Percentiles rank a stretch among this genome's conserved stretches.
phyloP scores from a whole-genome alignment of 2,113 vertebrate genomes.

The Dromiciops gliroides region DNA sequence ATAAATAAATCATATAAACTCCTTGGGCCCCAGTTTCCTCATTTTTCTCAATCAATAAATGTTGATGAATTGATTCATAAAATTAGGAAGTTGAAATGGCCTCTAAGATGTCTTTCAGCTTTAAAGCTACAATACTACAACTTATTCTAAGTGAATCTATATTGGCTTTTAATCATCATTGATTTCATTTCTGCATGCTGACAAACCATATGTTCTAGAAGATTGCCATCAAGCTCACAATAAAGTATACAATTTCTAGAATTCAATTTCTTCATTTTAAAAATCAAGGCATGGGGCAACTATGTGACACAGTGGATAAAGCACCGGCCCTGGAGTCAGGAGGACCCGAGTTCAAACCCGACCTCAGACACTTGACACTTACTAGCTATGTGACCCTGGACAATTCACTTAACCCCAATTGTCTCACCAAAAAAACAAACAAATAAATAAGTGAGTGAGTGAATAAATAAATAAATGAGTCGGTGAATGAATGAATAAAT shows the following conservation, averaged over 20 bases:
- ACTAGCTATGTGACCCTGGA: too few species aligned
- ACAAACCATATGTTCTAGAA: background rate
- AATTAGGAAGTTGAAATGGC: background rate
- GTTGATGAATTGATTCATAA: background rate
- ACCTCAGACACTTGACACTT: too few species aligned
- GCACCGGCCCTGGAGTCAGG: too few species aligned
- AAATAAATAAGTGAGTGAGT: too few species aligned
- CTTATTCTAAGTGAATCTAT: background rate
- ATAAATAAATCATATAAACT: conserved; percentile 9
- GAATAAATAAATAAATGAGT: too few species aligned
- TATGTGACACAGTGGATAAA: too few species aligned
- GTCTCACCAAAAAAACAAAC: too few species aligned
- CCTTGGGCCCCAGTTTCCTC: background rate
- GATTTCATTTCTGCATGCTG: background rate
- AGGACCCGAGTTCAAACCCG: too few species aligned
- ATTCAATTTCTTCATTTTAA: background rate
- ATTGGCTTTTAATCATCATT: background rate
- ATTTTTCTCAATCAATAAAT: background rate
- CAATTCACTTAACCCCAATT: too few species aligned
- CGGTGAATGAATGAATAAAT: too few species aligned
- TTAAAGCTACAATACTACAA: background rate
- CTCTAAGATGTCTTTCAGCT: background rate
- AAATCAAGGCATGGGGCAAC: too few species aligned
- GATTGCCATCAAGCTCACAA: background rate
- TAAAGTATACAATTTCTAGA: background rate